phyloP scores from a whole-genome alignment of 2,113 vertebrate species.

The Phylloscopus trochiloides region DNA sequence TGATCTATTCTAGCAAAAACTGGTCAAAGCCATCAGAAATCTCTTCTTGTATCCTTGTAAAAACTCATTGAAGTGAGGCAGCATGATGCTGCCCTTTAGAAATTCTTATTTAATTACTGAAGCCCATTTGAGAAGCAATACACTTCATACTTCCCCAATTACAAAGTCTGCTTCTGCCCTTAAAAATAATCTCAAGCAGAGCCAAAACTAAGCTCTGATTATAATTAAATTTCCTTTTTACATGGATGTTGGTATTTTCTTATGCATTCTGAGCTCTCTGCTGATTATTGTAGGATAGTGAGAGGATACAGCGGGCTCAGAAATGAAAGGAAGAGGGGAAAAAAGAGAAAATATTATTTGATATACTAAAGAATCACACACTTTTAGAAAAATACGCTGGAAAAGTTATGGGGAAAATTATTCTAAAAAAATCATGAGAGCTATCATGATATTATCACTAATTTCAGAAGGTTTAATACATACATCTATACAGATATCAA shows the following conservation, averaged over 20 bases:
- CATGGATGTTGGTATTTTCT: neutral
- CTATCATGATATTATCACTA: neutral
- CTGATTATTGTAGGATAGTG: neutral
- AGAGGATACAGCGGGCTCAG: neutral
- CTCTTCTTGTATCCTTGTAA: neutral
- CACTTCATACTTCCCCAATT: neutral
- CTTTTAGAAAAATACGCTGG: neutral
- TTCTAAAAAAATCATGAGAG: neutral
- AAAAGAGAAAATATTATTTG: neutral
- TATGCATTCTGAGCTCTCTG: neutral
- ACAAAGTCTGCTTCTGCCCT: neutral
- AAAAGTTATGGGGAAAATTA: neutral
- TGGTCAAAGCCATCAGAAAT: neutral
- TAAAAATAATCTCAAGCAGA: neutral
- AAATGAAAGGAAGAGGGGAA: neutral
- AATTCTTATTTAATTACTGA: neutral
- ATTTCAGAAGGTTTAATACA: neutral
- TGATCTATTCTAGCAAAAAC: neutral
- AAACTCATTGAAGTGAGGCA: neutral
- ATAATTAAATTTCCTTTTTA: conserved; percentile 1
- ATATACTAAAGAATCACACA: neutral
- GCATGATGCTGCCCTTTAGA: neutral
- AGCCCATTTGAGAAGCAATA: neutral
- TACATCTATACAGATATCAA: neutral
- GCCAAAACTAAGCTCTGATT: conserved; percentile 13